Evolutionary conservation across 2,888 invertebrate species (phyloP), one percentile per base, ranked within the genome.

Genomic region (Aspidiotus rigidus): DNA sequence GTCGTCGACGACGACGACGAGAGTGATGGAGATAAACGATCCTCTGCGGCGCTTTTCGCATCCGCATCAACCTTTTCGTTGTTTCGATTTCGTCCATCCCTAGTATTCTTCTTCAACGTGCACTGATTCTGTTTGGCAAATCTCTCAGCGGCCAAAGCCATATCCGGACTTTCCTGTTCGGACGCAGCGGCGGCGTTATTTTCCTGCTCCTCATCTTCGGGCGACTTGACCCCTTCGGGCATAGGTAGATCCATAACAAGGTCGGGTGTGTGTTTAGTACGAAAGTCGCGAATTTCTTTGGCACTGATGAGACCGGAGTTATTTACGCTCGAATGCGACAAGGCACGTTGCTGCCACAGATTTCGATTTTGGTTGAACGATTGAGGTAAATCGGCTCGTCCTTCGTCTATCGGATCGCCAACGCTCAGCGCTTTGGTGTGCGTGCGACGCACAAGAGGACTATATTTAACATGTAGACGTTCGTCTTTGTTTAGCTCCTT

Each of bases 181-280:
- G 11, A 39, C 2, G 39, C 6, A 11, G 60, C 3, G 9, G 55
- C 44, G n/a, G n/a, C 10, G 53, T n/a, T 16, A 13, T 10, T 57
- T 17, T 62, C 62, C 13, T 9, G n/a, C 7, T 57, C 66, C n/a
- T 41, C 54, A 16, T 69, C 69, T n/a, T 62, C 62, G 42, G 69
- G 69, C 13, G 69, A 69, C 15, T 69, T 69, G 39, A 63, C 69
- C 1, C 28, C 42, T 13, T 69, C 69, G 10, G 75, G 77, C 11
- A 85, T 79, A n/a, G 90, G 90, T 74, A 90, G 80, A 79, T 89
- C 90, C 85, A 90, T 86, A 73, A 91, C 90, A 70, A 90, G 81
- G 80, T 90, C 91, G 2, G 91, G 90, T 42, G 90, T 85, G 39
- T 77, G 77, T 63, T 72, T 72, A 9, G 61, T 62, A 3, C 61